Conservation (phyloP, 2,113 vertebrate species). For the Myrmecobius fasciatus region DNA sequence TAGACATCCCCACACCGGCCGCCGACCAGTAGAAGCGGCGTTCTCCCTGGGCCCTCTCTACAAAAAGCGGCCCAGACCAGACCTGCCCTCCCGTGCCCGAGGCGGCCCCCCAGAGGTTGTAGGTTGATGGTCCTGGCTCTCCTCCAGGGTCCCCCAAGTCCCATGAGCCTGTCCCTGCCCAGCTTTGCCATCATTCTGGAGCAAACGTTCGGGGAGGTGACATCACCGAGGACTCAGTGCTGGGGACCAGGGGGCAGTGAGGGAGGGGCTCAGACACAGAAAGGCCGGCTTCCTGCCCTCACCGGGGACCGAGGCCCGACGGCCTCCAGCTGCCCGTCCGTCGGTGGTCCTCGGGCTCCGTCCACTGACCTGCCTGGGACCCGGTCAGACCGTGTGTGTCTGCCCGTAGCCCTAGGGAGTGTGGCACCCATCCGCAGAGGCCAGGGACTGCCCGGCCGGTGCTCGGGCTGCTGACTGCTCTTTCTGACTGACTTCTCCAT, state of each 20-base stretch:
- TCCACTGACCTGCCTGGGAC: no score
- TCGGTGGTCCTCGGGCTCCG: neutral
- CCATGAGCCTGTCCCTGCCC: neutral
- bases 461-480: neutral
- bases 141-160: neutral
- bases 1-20: neutral
- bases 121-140: no score
- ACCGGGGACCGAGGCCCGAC: no score
- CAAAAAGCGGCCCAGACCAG: no score
- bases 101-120: neutral
- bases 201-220: neutral
- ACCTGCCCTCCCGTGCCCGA: no score
- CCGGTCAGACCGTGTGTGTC: neutral
- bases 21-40: neutral
- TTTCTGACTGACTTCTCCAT: neutral
- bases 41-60: neutral
- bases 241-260: neutral
- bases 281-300: no score
- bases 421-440: neutral
- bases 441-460: neutral
- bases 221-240: neutral
- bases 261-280: no score
- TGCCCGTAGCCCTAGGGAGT: neutral
- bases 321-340: neutral
- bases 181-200: neutral